phyloP scores from a whole-genome alignment of 2,888 invertebrate species.

The Drosophila sordidula region DNA sequence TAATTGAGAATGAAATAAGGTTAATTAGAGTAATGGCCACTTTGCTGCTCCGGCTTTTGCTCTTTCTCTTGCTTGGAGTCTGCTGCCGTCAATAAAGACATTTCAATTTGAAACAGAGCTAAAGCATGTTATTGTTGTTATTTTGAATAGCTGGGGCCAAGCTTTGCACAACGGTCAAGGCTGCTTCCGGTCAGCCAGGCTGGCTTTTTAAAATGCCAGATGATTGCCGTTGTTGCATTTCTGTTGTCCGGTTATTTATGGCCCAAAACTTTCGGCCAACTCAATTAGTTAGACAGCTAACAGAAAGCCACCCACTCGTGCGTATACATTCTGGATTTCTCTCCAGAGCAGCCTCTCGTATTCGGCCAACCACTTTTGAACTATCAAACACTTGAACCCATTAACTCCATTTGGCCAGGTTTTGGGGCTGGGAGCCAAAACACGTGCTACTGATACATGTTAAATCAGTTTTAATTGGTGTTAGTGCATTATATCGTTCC shows the following conservation, averaged over 20 bases:
- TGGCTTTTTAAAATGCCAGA: conserved; percentile 14
- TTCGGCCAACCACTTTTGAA: conserved; percentile 51
- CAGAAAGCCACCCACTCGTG: conserved; percentile 6
- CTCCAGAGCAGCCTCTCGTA: conserved; percentile 2
- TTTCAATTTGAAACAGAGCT: conserved; percentile 47
- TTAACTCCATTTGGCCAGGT: conserved; percentile 49
- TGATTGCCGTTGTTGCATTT: conserved; percentile 32
- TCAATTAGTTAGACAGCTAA: conserved; percentile 11
- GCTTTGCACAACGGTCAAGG: conserved; percentile 59
- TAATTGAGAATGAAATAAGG: conserved; percentile 81
- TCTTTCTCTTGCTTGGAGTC: conserved; percentile 1
- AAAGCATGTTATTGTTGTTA: conserved; percentile 20
- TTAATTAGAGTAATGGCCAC: conserved; percentile 80
- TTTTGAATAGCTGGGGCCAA: not conserved
- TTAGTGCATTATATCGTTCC: conserved; percentile 62
- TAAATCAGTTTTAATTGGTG: conserved; percentile 80
- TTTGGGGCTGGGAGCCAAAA: conserved; percentile 9
- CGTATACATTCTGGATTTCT: conserved; percentile 1
- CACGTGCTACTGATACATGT: conserved; percentile 53
- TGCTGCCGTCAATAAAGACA: conserved; percentile 39
- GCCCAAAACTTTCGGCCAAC: conserved; percentile 15
- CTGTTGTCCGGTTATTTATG: conserved; percentile 55
- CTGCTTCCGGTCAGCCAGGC: conserved; percentile 35
- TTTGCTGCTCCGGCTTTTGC: conserved; percentile 40
- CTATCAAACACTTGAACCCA: conserved; percentile 62